Percentiles rank a stretch among this genome's conserved stretches.
These are phyloP conservation scores for Cyprinella venusta DNA, from an alignment of 2,797 vertebrate genomes.

Conservation along the genomic window DNA sequence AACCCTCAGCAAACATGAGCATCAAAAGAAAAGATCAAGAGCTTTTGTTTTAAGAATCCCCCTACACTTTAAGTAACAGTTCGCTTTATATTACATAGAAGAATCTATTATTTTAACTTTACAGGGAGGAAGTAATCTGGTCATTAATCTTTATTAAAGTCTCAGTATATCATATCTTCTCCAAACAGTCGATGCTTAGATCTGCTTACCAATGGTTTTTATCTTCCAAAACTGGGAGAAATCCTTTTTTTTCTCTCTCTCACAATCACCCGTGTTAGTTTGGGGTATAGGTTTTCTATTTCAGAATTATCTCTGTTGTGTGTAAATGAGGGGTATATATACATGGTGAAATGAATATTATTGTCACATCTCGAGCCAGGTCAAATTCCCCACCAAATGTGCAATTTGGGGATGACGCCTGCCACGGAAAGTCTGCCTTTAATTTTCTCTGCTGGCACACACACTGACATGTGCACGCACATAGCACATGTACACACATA, in stretches of 20 bases:
- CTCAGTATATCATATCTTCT: slow-evolving; percentile 45
- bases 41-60: slow-evolving; percentile 37
- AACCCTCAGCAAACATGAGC: background rate
- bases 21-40: slow-evolving; percentile 21
- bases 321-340: slow-evolving; percentile 63
- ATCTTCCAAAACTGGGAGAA: slow-evolving; percentile 28
- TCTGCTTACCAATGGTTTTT: slow-evolving; percentile 45
- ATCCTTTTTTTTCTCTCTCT: background rate
- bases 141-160: slow-evolving; percentile 50
- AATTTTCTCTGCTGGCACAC: slow-evolving; percentile 49
- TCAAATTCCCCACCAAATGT: slow-evolving; percentile 75
- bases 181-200: slow-evolving; percentile 46
- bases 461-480: slow-evolving; percentile 40
- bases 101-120: slow-evolving; percentile 28
- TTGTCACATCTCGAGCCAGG: slow-evolving; percentile 79
- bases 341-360: slow-evolving; percentile 74
- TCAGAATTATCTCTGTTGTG: slow-evolving; percentile 70
- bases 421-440: slow-evolving; percentile 63
- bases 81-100: slow-evolving; percentile 32
- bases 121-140: slow-evolving; percentile 17
- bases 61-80: slow-evolving; percentile 22
- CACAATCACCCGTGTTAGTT: slow-evolving; percentile 58
- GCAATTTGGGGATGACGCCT: slow-evolving; percentile 72
- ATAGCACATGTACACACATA: slow-evolving; percentile 41
- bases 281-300: slow-evolving; percentile 70